These are phyloP conservation scores for Tortrix viridana DNA, from an alignment of 2,888 invertebrate species.

Conservation along the genomic window DNA sequence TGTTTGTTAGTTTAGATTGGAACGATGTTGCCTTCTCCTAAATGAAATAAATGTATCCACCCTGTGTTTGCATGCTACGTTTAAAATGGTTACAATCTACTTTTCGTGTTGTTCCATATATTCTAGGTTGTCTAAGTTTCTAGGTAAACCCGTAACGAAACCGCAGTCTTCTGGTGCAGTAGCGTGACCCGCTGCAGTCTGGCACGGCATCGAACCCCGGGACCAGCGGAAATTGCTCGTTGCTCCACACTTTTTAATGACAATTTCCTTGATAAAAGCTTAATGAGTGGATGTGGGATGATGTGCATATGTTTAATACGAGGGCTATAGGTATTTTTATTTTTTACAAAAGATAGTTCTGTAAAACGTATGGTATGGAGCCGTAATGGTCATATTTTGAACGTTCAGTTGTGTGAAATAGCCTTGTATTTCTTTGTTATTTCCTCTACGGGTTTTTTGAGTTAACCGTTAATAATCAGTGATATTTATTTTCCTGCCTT, in stretches of 20 bases:
- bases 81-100: no score
- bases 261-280: slow-evolving; percentile 73
- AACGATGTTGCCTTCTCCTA: no score
- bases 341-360: neutral
- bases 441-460: no score
- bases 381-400: no score
- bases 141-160: slow-evolving; percentile 2
- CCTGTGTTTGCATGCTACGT: no score
- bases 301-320: slow-evolving; percentile 24
- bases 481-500: no score
- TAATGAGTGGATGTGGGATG: slow-evolving; percentile 64
- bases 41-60: no score
- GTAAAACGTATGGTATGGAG: neutral
- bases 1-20: no score
- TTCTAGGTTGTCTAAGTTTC: neutral
- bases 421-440: no score
- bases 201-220: slow-evolving; percentile 24
- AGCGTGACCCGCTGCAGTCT: slow-evolving; percentile 10
- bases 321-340: neutral
- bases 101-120: neutral
- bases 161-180: slow-evolving; percentile 7
- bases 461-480: no score
- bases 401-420: no score
- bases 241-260: slow-evolving; percentile 75
- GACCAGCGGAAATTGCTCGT: slow-evolving; percentile 72